Evolutionary conservation across 2,888 invertebrate species (phyloP), one percentile per base, ranked within the genome.

Genomic region (Melipona bicolor): DNA sequence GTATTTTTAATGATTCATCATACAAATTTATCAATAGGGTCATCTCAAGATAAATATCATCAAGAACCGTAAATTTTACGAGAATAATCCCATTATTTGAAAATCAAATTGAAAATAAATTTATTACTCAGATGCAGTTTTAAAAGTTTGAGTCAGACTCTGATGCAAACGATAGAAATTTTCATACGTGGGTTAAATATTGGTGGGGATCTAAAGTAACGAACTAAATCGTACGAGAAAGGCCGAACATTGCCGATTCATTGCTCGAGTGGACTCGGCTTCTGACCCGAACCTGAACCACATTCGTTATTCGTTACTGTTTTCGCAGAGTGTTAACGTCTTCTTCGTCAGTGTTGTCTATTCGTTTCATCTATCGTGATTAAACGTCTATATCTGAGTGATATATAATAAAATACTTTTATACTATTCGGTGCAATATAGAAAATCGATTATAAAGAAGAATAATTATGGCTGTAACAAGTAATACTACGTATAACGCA

Each of bases 401-500:
- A 65, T 54, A 74, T 17, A 36, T 80, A 72, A 17, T 27, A 54
- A 36, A 13, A 19, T 49, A 52, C 32, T 56, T 36, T 52, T 19
- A 15, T 65, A 49, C 50, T 36, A 24, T 56, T 24, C 19, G 36
- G 15, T 36, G 9, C 72, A 67, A 9, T 50, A 56, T 50, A 15
- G 11, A 56, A 56, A 54, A 68, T 76, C 77, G 32, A 32, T 82
- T 36, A 13, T n/a, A 32, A 43, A n/a, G 59, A 32, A 74, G 27
- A 56, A 36, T 62, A 67, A 80, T 72, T 77, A 92, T 92, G 92
- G 91, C 92, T 72, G 85, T 90, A 36, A 88, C 88, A 52, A 91
- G 91, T 74, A 90, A 91, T 81, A 82, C 89, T 65, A 88, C 90
- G 64, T 90, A 87, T 83, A 87, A 88, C 76, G 61, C 86, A 75